phyloP scores from a whole-genome alignment of 23 tunicate genomes.

The Ciona savignyi region DNA sequence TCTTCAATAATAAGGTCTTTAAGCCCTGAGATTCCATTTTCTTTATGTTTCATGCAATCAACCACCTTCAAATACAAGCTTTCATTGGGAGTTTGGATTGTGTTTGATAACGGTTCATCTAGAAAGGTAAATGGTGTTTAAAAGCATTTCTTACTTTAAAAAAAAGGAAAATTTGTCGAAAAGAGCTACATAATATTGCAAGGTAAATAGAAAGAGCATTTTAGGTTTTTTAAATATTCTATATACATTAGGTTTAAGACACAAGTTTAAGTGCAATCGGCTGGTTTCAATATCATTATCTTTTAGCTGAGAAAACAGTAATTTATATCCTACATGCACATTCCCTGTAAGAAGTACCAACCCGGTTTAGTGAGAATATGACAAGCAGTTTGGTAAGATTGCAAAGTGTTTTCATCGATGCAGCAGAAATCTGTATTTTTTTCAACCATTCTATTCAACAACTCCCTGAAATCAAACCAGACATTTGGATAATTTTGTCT shows the following conservation, averaged over 20 bases:
- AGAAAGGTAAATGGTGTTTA: neutral
- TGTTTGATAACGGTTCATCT: constrained; percentile 2
- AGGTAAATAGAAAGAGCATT: neutral
- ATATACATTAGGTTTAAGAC: too few species aligned
- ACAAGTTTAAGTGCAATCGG: too few species aligned
- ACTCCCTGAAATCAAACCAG: constrained; percentile 15
- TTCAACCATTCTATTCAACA: constrained; percentile 45
- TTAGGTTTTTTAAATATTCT: too few species aligned
- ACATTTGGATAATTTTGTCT: neutral
- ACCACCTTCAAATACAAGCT: constrained; percentile 26
- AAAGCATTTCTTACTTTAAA: neutral
- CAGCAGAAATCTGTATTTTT: constrained; percentile 35
- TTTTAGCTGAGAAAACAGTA: too few species aligned
- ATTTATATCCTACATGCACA: too few species aligned
- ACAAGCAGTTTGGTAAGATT: constrained; percentile 67
- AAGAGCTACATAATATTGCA: neutral
- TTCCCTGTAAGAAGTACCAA: too few species aligned
- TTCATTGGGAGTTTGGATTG: constrained; percentile 6
- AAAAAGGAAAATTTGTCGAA: neutral
- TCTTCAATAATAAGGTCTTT: constrained; percentile 45
- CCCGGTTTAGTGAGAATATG: constrained; percentile 28
- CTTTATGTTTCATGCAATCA: constrained; percentile 33
- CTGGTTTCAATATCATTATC: too few species aligned
- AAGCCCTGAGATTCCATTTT: constrained; percentile 26
- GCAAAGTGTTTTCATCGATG: constrained; percentile 44